These are phyloP conservation scores for Sminthurinus aureus DNA, from an alignment of 2,888 invertebrate genomes.

Conservation along the genomic window DNA sequence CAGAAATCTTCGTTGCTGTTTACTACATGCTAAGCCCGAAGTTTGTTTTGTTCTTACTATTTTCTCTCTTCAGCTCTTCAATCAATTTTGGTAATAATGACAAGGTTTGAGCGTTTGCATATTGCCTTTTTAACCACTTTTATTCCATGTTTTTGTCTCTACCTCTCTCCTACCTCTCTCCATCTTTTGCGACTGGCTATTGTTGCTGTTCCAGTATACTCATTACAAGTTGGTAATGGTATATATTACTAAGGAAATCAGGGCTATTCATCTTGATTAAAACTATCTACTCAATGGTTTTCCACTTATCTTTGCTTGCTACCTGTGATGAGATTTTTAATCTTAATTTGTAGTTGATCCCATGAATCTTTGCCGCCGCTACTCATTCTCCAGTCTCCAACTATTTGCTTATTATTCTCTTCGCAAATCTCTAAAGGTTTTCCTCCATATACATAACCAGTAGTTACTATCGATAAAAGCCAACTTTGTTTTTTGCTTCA, in stretches of 20 bases:
- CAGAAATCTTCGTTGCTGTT: background rate
- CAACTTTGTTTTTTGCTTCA: background rate
- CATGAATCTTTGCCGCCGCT: background rate
- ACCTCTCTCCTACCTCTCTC: background rate
- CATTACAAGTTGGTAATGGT: background rate
- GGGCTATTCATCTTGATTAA: constrained; percentile 46
- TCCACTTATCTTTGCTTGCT: constrained; percentile 1
- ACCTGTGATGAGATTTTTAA: constrained; percentile 17
- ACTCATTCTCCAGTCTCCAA: background rate
- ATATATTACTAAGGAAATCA: constrained; percentile 16
- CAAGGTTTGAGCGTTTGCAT: constrained; percentile 11
- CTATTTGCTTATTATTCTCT: no score
- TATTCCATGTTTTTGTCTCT: background rate
- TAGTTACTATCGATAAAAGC: background rate
- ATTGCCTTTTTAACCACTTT: background rate
- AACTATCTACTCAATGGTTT: constrained; percentile 20
- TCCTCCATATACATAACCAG: no score
- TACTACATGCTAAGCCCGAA: background rate
- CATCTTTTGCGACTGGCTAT: background rate
- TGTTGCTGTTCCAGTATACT: constrained; percentile 3
- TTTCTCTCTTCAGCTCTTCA: constrained; percentile 5
- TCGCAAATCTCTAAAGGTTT: no score
- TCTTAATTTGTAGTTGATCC: background rate
- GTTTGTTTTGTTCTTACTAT: background rate
- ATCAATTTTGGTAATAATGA: constrained; percentile 25